phyloP scores from a whole-genome alignment of 2,797 vertebrate genomes.

The Hapalemur alaotrensis region DNA sequence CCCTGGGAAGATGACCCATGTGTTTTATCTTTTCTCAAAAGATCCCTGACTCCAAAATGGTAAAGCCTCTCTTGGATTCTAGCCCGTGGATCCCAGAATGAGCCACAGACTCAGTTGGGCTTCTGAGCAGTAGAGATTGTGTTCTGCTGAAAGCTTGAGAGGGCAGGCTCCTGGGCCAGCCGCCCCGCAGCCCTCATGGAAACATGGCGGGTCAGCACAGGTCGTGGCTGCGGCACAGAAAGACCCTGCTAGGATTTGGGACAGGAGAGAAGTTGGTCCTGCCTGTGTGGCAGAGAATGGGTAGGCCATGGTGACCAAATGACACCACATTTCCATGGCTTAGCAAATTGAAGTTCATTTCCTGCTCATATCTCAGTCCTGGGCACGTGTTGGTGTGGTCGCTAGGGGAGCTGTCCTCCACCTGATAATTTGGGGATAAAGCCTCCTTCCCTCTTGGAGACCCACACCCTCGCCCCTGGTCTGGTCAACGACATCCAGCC shows the following conservation, averaged over 20 bases:
- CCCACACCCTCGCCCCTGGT: neutral
- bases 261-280: neutral
- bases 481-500: neutral
- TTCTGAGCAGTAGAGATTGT: neutral
- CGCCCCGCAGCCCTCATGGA: neutral
- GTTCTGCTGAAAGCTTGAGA: neutral
- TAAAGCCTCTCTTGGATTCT: neutral
- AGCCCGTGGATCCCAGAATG: neutral
- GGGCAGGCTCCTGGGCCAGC: neutral
- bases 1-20: neutral
- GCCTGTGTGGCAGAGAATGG: neutral
- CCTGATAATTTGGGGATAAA: neutral
- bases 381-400: neutral
- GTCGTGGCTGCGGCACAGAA: neutral
- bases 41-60: neutral
- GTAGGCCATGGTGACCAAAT: neutral
- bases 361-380: neutral
- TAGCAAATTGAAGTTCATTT: neutral
- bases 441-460: neutral
- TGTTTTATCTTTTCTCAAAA: constrained; percentile 13
- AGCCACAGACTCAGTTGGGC: neutral
- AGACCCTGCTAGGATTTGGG: neutral
- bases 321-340: neutral
- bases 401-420: neutral
- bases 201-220: neutral